Percentiles rank a stretch among this genome's conserved stretches.
These are phyloP conservation scores for Haliclystus octoradiatus DNA, from an alignment of 30 jellyfish, hydroid and myxozoan species.

Conservation along the genomic window DNA sequence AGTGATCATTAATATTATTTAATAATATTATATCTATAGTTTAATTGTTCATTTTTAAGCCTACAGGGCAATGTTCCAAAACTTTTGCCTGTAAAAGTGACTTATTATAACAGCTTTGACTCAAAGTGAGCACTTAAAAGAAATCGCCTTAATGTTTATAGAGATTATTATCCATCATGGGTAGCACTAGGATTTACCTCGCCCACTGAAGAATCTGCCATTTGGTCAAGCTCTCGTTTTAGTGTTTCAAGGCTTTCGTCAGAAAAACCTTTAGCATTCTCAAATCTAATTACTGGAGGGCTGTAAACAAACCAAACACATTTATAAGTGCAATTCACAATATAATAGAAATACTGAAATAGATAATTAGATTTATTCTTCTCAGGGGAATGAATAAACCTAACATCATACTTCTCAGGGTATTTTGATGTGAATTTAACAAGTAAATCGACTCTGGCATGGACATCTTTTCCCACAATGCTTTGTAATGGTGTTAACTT, in stretches of 20 bases:
- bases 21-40: too few species aligned
- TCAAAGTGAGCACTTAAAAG: too few species aligned
- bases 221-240: constrained; percentile 34
- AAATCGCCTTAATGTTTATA: too few species aligned
- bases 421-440: constrained; percentile 69
- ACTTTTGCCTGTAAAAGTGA: too few species aligned
- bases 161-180: too few species aligned
- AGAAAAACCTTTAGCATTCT: constrained; percentile 73
- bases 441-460: constrained; percentile 69
- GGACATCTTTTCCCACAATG: constrained; percentile 58
- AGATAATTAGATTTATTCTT: constrained; percentile 12
- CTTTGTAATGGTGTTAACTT: constrained; percentile 77
- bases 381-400: too few species aligned
- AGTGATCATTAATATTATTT: too few species aligned
- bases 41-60: too few species aligned
- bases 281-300: constrained; percentile 77
- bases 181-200: too few species aligned
- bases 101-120: too few species aligned
- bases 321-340: neutral
- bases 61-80: too few species aligned
- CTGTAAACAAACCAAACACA: constrained; percentile 21
- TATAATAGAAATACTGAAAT: neutral
- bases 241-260: constrained; percentile 36
- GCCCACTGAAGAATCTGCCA: constrained; percentile 56
- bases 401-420: constrained; percentile 89